Evolutionary conservation across 1,140 invertebrate genomes (phyloP), one percentile per base, ranked within the genome.

Genomic region (Drosophila ogumai): DNA sequence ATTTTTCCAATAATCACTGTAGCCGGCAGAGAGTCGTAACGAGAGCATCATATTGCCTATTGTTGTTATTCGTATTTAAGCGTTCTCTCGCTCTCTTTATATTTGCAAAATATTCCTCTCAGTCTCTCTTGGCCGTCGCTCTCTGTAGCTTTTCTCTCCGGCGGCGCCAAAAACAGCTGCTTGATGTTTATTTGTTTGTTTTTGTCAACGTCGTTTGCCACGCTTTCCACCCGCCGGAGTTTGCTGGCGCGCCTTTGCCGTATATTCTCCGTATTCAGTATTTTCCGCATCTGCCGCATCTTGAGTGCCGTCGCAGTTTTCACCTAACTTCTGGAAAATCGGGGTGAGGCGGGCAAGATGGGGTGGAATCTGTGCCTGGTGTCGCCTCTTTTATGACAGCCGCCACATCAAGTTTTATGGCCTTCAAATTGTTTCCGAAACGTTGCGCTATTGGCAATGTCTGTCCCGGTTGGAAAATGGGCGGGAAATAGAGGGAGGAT

Each of bases 401-500:
- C 54, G 75, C 66, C 81, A 88, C 84, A 88, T 88, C 85, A 90
- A 84, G 63, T 88, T 88, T 88, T 88, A 88, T 85, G 81, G 85
- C 85, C 85, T 90, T 88, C 82, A 90, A 88, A 88, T 88, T 88
- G 85, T 88, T 88, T 88, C 85, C 85, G 81, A 90, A 90, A 90
- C 81, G 81, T 84, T 88, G 76, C 76, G 69, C 82, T 72, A 71
- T 67, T 69, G 75, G 66, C 75, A 63, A 54, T 71, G 75, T 63
- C 63, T 41, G 57, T 9, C n/a, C 41, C 49, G 54, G 43, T 28
- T 43, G 61, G 60, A 54, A 55, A 67, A 67, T 44, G 36, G 61
- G 15, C 12, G 38, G 38, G 43, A 22, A 66, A 61, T 47, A 22
- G 52, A 15, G n/a, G 22, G 4, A 10, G 47, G 13, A 40, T 41